A percentile compares a stretch with the other conserved stretches of the same genome.
Evolutionary conservation across 1,140 invertebrate genomes (phyloP).

Genomic region (Saxidomus purpurata): DNA sequence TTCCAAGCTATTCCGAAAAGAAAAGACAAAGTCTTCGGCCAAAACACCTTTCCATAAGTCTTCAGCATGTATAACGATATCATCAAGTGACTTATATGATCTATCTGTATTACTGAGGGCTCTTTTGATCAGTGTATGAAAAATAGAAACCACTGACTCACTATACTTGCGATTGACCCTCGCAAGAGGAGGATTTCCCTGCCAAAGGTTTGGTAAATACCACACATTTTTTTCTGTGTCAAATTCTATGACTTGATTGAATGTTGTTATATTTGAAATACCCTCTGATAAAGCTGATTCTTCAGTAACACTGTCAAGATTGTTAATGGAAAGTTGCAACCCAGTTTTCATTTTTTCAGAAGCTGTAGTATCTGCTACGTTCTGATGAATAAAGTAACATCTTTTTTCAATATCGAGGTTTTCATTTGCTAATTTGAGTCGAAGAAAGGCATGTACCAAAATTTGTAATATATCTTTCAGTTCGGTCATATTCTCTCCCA

Average conservation of each 20-base stretch:
- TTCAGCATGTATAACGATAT: background rate
- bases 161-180: background rate
- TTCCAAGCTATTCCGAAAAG: background rate
- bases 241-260: no score
- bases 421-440: conserved; percentile 45
- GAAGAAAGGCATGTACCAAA: conserved; percentile 35
- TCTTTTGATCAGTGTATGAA: background rate
- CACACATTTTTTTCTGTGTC: background rate
- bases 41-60: conserved; percentile 12
- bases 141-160: background rate
- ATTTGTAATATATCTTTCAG: conserved; percentile 61
- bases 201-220: background rate
- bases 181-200: background rate
- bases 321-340: background rate
- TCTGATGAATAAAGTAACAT: conserved; percentile 55
- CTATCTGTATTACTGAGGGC: background rate
- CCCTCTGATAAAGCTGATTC: background rate
- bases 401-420: conserved; percentile 1
- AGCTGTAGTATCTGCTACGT: conserved; percentile 10
- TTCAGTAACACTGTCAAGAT: conserved; percentile 1
- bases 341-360: background rate
- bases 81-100: background rate
- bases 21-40: background rate
- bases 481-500: conserved; percentile 48
- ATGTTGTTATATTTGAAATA: background rate